Evolutionary conservation across 2,113 vertebrate species (phyloP).

Genomic region (Riparia riparia): DNA sequence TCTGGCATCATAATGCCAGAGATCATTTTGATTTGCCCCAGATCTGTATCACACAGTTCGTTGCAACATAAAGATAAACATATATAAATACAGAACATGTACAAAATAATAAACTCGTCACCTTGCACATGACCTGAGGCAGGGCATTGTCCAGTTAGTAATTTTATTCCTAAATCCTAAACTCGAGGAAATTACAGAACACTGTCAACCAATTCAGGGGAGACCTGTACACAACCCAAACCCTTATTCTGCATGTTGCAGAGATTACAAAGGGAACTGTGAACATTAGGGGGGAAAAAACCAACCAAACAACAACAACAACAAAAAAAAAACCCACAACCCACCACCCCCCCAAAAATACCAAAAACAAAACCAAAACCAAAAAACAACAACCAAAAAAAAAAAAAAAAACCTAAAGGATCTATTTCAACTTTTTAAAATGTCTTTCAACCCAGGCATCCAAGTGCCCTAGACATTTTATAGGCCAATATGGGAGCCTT

Average conservation of each 20-base stretch:
- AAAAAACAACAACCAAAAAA: too few relatives aligned
- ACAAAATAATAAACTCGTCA: not conserved
- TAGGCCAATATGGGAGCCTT: not conserved
- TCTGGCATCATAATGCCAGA: not conserved
- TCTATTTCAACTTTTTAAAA: not conserved
- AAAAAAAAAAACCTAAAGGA: not conserved
- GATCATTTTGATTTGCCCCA: not conserved
- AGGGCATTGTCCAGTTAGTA: not conserved
- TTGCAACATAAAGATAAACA: not conserved
- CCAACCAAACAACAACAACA: too few relatives aligned
- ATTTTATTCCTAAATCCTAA: not conserved
- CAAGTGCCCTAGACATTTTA: not conserved
- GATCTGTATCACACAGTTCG: not conserved
- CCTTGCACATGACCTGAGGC: not conserved
- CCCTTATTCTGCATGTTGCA: not conserved
- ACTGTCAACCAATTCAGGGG: not conserved
- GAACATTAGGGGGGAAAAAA: not conserved
- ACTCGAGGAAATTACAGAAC: not conserved
- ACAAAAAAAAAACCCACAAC: too few relatives aligned
- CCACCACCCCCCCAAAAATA: too few relatives aligned
- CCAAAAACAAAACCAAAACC: too few relatives aligned
- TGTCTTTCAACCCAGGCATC: not conserved
- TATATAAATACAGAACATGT: not conserved
- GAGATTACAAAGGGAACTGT: not conserved
- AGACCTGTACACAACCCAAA: not conserved